Conservation (phyloP, 1,140 invertebrate species). For the Linepithema humile region DNA sequence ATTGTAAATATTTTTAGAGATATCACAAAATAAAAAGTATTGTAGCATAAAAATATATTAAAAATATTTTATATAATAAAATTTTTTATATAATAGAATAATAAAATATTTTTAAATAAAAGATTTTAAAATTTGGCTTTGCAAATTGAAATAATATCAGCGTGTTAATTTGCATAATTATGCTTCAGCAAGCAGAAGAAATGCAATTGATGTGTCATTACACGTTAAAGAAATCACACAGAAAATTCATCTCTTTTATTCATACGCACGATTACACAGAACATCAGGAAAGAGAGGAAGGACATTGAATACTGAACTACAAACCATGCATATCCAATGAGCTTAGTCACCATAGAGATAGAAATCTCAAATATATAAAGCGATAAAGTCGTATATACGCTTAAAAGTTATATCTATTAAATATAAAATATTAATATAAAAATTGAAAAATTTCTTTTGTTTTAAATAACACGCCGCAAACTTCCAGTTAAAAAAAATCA, state of each 20-base stretch:
- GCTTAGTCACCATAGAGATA: background rate
- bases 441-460: background rate
- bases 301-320: constrained; percentile 24
- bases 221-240: constrained; percentile 58
- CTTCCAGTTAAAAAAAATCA: background rate
- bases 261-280: constrained; percentile 56
- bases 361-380: constrained; percentile 8
- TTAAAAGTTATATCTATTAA: background rate
- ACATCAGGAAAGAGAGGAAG: constrained; percentile 18
- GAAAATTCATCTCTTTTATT: constrained; percentile 73
- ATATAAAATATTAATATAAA: background rate
- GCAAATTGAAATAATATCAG: background rate
- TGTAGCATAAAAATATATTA: background rate
- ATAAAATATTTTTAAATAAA: too few species aligned
- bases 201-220: background rate
- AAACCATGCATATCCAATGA: constrained; percentile 46
- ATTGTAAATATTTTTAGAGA: background rate
- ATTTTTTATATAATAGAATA: too few species aligned
- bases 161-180: background rate
- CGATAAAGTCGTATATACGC: background rate
- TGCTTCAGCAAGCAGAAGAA: constrained; percentile 21
- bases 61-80: background rate
- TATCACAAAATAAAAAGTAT: background rate
- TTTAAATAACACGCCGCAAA: background rate
- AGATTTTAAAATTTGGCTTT: background rate